phyloP scores from a whole-genome alignment of 2,888 invertebrate genomes.

The Zelleria hepariella region DNA sequence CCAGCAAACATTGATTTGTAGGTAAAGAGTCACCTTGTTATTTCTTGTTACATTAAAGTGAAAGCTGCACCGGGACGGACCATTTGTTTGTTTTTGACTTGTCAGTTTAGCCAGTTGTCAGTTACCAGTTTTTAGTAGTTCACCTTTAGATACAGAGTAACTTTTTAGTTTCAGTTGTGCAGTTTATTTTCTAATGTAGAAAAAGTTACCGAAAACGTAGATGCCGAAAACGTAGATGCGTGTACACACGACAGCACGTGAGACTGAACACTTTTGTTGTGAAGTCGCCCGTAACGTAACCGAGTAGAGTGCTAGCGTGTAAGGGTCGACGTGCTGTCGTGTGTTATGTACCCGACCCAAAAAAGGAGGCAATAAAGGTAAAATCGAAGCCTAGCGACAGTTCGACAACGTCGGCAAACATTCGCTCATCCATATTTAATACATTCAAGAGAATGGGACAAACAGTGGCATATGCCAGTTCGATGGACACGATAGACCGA shows the following conservation, averaged over 20 bases:
- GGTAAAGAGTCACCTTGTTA: neutral
- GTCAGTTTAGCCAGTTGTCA: too few species aligned
- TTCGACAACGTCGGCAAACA: slow-evolving; percentile 6
- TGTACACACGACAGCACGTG: neutral
- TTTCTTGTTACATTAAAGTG: slow-evolving; percentile 21
- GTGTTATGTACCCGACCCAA: too few species aligned
- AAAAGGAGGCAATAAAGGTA: neutral
- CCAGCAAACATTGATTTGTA: neutral
- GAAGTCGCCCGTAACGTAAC: too few species aligned
- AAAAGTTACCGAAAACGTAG: neutral
- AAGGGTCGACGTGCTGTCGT: too few species aligned
- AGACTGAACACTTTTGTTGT: too few species aligned
- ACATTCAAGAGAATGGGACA: slow-evolving; percentile 8
- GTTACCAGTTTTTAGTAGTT: slow-evolving; percentile 15
- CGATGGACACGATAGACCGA: slow-evolving; percentile 14
- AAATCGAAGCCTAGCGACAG: slow-evolving; percentile 5
- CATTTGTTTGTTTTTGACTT: slow-evolving; percentile 22
- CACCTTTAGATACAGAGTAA: slow-evolving; percentile 10
- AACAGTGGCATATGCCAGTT: slow-evolving; percentile 11
- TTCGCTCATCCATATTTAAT: slow-evolving; percentile 16
- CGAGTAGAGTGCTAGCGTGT: too few species aligned
- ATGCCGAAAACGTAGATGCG: neutral
- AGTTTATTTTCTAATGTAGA: neutral
- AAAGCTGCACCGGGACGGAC: slow-evolving; percentile 25
- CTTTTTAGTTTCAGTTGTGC: neutral